Base-by-base conservation (phyloP, 2,888 invertebrate species). In the Microctonus brassicae region DNA sequence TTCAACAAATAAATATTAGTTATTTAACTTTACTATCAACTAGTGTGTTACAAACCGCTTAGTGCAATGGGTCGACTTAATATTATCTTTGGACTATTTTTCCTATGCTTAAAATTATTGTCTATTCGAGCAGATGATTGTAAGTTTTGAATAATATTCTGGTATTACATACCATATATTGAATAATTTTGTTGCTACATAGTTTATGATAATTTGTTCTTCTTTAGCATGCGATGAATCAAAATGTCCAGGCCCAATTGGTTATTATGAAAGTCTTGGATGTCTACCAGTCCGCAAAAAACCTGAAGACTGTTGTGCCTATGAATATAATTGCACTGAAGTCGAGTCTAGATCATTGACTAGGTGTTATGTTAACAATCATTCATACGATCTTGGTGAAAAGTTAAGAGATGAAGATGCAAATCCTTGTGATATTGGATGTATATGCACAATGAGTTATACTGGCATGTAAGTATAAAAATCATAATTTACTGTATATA, bases 371-470 rank as follows among this genome's bases (percentile, higher is more conserved):
- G 61, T 74, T 1, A 82, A 84, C 26, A 78, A 73, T 0, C 61
- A 81, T 11, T 77, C 55, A 11, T 86, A 86, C 47, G 63, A 57
- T 4, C 55, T 82, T 17, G 81, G 81, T 0, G 81, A 85, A 6
- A 0, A 0, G 0, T 64, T 85, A 13, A 80, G 29, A 39, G 70
- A 76, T 0, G 83, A 81, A 39, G 83, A 84, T 34, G 17, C 64
- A 1, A 76, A 78, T 72, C 81, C 83, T 9, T 85, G 85, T 63
- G 82, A 84, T 42, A n/a, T 79, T 0, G 78, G 33, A 0, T 85
- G 84, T 67, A 1, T 0, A 0, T 84, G 84, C 58, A 0, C 0
- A 0, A 22, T 29, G 6, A 58, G 61, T 13, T 0, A 9, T 0
- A 64, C 47, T 63, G 55, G n/a, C n/a, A n/a, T 61, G 83, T 83